Conservation (phyloP, 1,140 invertebrate species). For the Halictus rubicundus region DNA sequence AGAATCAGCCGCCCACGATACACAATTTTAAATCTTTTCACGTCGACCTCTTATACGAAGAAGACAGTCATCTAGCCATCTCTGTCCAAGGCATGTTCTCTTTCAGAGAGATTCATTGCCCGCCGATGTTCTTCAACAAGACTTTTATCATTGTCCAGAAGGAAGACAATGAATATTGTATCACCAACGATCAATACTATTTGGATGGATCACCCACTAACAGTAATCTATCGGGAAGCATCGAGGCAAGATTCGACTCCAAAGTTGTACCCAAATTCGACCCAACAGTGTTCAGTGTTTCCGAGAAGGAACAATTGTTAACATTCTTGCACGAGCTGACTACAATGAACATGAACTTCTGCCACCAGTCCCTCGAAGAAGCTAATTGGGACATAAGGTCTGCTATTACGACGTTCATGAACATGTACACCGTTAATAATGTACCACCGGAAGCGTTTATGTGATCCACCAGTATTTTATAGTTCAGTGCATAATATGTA, state of each 20-base stretch:
- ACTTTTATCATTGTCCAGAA: conserved; percentile 74
- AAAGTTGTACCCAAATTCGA: conserved; percentile 63
- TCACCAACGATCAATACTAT: conserved; percentile 77
- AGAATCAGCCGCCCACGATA: conserved; percentile 70
- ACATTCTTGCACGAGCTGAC: conserved; percentile 72
- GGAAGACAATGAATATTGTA: conserved; percentile 77
- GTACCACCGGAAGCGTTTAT: conserved; percentile 73
- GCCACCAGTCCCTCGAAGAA: conserved; percentile 68
- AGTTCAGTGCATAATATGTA: conserved; percentile 8
- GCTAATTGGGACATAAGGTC: conserved; percentile 74
- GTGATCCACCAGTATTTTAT: conserved; percentile 24
- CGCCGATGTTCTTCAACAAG: conserved; percentile 72
- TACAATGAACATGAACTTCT: conserved; percentile 73
- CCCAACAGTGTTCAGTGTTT: conserved; percentile 70
- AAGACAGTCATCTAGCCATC: conserved; percentile 63
- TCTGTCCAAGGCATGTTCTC: conserved; percentile 74
- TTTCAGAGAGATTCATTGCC: conserved; percentile 67
- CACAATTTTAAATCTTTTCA: conserved; percentile 73
- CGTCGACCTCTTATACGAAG: conserved; percentile 71
- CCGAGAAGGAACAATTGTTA: conserved; percentile 75
- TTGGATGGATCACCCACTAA: conserved; percentile 67
- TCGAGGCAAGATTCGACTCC: conserved; percentile 40
- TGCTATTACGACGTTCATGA: conserved; percentile 73
- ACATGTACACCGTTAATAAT: conserved; percentile 74
- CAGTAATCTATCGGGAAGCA: conserved; percentile 42